Evolutionary conservation across 2,888 invertebrate species (phyloP).

Genomic region (Troides helena): DNA sequence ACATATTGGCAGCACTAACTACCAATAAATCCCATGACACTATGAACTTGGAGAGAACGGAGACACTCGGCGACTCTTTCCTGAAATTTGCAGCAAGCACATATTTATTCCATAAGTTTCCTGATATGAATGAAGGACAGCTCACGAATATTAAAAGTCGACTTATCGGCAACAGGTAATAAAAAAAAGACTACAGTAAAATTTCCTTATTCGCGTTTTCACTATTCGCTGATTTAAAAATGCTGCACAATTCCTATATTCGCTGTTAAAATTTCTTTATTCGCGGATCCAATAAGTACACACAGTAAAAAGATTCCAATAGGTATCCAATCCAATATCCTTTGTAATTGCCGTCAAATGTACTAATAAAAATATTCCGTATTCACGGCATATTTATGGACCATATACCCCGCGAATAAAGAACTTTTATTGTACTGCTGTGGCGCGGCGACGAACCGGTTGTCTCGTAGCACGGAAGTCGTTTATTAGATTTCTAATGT

Average conservation of each 20-base stretch:
- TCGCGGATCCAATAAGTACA: no score
- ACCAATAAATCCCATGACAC: conserved; percentile 86
- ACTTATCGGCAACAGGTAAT: conserved; percentile 89
- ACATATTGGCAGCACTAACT: conserved; percentile 83
- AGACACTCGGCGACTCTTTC: conserved; percentile 94
- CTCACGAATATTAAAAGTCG: conserved; percentile 86
- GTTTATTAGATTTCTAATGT: background rate
- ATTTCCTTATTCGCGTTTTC: no score
- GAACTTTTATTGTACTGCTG: background rate
- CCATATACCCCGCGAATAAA: no score
- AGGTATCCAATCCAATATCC: no score
- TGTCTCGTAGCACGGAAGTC: background rate
- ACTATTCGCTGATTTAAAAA: no score
- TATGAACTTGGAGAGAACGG: conserved; percentile 89
- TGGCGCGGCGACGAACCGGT: background rate
- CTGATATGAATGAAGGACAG: conserved; percentile 86
- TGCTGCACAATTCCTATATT: no score
- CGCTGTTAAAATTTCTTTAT: no score
- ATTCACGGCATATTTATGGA: no score
- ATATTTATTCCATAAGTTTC: conserved; percentile 85
- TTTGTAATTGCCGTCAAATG: no score
- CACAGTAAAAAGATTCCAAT: no score
- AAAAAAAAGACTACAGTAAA: no score
- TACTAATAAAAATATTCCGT: no score
- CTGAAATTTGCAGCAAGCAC: conserved; percentile 89